Evolutionary conservation across 1,140 invertebrate species (phyloP), one percentile per base, ranked within the genome.

Genomic region (Cylas formicarius): DNA sequence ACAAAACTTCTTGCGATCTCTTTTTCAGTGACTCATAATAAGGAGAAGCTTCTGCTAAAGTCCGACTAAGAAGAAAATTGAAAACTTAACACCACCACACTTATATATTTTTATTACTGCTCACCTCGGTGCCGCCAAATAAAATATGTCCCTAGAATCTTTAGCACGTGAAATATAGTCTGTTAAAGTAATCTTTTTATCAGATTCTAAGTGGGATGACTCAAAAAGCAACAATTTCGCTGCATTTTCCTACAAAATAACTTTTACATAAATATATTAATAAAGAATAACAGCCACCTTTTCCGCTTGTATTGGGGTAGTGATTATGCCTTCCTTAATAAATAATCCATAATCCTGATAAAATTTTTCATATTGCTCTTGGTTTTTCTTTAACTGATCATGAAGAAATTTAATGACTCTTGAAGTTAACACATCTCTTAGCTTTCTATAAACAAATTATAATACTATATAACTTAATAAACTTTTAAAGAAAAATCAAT

Each of bases 261-360:
- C 6, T 7, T 11, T 11, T 13, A 31, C 18, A 31, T 31, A 6
- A n/a, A 7, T 31, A 5, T 31, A 31, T 11, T 13, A 13, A 31
- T 31, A 7, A 7, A 31, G 18, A 13, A 31, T 11, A 21, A 6
- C 44, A 55, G 34, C 65, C 74, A 89, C 87, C 72, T 90, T 94
- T 64, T 90, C 82, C 0, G 75, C 58, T 48, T 86, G 77, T 58
- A 89, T 84, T 36, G 76, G 68, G 41, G 81, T 83, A 2, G 84
- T 85, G 4, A 97, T 80, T 60, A 97, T 92, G 21, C 92, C 94
- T 70, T 97, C 93, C 62, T 97, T 94, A 9, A 98, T 76, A 63
- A 94, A 98, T 22, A 96, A 65, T 2, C 84, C 84, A 66, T 96
- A 97, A 57, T 96, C 87, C 22, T 80, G 77, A 62, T 96, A 97